Base-by-base conservation (phyloP, 2,113 vertebrate genomes). In the Tonatia bakeri region DNA sequence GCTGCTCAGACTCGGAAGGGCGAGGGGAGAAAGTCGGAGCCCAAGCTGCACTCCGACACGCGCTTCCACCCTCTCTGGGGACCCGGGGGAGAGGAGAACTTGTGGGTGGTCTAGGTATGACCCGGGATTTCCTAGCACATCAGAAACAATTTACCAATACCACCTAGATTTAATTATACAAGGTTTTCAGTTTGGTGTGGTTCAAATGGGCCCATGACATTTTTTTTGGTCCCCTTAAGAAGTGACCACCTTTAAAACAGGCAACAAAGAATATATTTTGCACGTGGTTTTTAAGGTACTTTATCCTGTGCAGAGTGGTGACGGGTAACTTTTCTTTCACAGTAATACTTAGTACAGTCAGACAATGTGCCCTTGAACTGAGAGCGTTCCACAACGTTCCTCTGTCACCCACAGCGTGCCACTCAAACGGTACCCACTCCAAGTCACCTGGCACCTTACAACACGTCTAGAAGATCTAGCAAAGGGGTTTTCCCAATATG, bases 201-300 rank as follows among this genome's bases (percentile, higher is more conserved):
- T 85, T 82, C 95, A 95, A 90, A 94, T 6, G 79, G 36, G 91
- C 20, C 50, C 86, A 50, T 65, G 3, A 59, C 19, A 94, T 93
- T 84, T 52, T 72, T 83, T 52, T 16, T 17, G 50, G 50, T 87
- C 22, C 91, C 40, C 17, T 76, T 17, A 50, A 47, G 54, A 93
- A 94, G 17, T 40, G 52, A 92, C 2, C 10, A 54, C 83, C 14
- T 83, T 84, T 94, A 73, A 94, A 88, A 85, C 9, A 79, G 54
- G 9, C 47, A 91, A 67, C 43, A 81, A 28, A 72, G 14, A 77
- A 40, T 87, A 15, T 70, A 88, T 33, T 89, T 86, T 70, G 91
- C 91, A 69, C 43, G 69, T 65, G 33, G 15, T 82, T 91, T 88
- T 26, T 38, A 85, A 82, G 69, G 73, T 40, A 17, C 3, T 83